phyloP scores from a whole-genome alignment of 2,113 vertebrate species.

The Paraplagusia blochii region DNA sequence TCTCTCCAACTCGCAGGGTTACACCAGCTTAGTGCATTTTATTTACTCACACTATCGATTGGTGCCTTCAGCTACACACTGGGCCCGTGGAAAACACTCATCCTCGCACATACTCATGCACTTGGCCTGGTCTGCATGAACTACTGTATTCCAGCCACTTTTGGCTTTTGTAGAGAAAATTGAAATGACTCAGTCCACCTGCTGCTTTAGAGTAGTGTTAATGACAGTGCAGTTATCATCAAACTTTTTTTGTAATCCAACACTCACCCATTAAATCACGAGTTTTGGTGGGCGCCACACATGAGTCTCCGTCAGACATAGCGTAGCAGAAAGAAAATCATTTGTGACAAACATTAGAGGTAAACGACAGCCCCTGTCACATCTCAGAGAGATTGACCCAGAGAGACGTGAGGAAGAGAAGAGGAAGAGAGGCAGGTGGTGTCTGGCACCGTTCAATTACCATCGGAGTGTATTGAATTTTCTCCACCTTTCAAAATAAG shows the following conservation, averaged over 20 bases:
- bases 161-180: constrained; percentile 32
- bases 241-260: constrained; percentile 30
- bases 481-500: constrained; percentile 63
- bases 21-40: constrained; percentile 75
- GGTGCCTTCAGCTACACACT: constrained; percentile 67
- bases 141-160: constrained; percentile 42
- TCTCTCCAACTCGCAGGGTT: constrained; percentile 69
- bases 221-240: constrained; percentile 25
- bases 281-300: constrained; percentile 18
- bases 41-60: constrained; percentile 74
- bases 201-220: constrained; percentile 42
- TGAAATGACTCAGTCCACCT: constrained; percentile 53
- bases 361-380: constrained; percentile 42
- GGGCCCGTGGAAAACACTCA: constrained; percentile 46
- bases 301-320: background rate
- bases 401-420: constrained; percentile 49
- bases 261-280: background rate
- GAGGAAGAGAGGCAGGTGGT: constrained; percentile 64
- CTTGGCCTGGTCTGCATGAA: constrained; percentile 25
- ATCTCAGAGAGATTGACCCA: constrained; percentile 53
- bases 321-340: constrained; percentile 31
- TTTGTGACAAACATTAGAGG: constrained; percentile 47
- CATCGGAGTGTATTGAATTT: constrained; percentile 66
- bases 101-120: constrained; percentile 21
- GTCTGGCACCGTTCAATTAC: constrained; percentile 71